Base-by-base conservation (phyloP, 2,888 invertebrate species). In the Tuberolachnus salignus region DNA sequence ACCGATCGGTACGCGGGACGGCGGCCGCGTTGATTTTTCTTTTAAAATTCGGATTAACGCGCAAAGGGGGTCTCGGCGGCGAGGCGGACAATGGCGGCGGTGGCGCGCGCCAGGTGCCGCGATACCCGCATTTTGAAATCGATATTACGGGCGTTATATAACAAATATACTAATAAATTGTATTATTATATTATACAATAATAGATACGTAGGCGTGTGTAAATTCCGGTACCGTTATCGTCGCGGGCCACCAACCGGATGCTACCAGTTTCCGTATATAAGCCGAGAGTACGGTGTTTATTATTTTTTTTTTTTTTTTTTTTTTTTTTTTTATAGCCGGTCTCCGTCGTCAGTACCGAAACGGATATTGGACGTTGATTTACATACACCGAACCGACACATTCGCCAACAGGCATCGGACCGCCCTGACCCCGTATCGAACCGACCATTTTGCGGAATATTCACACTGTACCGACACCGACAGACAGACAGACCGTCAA, bases 91-190 rank as follows among this genome's bases (percentile, higher is more conserved):
- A 1, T n/a, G 53, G 34, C 53, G 42, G 26, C 49, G 49, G 34
- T 1, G 19, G 44, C 13, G n/a, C 9, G n/a, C 21, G 67, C 78
- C 78, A 78, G 78, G 78, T 78, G 78, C 78, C 67, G 55, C 59
- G 26, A 14, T 16, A 13, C 21, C 11, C n/a, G 63, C 53, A 46
- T 19, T 11, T 51, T 42, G 74, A 64, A 78, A 78, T 46, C 49
- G 66, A 78, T 78, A 78, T 55, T 59, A 26, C 44, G 1, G 34
- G 3, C 34, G 34, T 34, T 34, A 34, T 34, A n/a, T n/a, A n/a
- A n/a, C n/a, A n/a, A n/a, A n/a, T n/a, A n/a, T n/a, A n/a, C n/a
- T n/a, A n/a, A n/a, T n/a, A n/a, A n/a, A n/a, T n/a, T n/a, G n/a
- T 34, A 6, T 34, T 34, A 26, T 49, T 23, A 21, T 67, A 67